Base-by-base conservation (phyloP, 2,888 invertebrate genomes). In the Chrysodeixis includens region DNA sequence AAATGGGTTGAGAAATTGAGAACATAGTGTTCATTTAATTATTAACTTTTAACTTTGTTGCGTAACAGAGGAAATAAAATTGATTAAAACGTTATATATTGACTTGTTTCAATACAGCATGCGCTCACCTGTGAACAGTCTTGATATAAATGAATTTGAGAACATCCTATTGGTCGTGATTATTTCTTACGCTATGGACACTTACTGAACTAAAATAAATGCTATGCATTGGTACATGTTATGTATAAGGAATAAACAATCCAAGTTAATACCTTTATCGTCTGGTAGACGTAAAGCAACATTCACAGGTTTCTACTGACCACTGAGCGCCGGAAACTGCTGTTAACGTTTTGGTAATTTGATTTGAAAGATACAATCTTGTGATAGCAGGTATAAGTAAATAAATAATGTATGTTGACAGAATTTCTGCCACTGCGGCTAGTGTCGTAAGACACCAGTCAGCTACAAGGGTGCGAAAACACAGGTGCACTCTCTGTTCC, bases 171-270 rank as follows among this genome's bases (percentile, higher is more conserved):
- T 79, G 71, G 76, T 81, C 76, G 54, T 60, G 32, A 63, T 54
- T 49, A 7, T 26, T 46, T 1, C 61, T 74, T 66, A 81, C 20
- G 8, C 62, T 61, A 65, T 53, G 66, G 66, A 66, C 66, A 58
- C 70, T 78, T 76, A 76, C 30, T 18, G 46, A 56, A 16, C 66
- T 76, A 70, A 67, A 70, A 70, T 72, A 77, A 79, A 84, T 74
- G 76, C 84, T 74, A 65, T 49, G 64, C 77, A 72, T 79, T 63
- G 65, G 59, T 79, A 79, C 26, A 61, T 14, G 32, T 52, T 62
- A 49, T 53, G 58, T 52, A 53, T 10, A 62, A 22, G 49, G 68
- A 63, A 64, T 56, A 60, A 60, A 49, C 9, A 53, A 22, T n/a
- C 54, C 30, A 59, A 49, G 66, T 63, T 60, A 12, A 26, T 54